A percentile compares a stretch with the other conserved stretches of the same genome.
These are phyloP conservation scores for Helostoma temminkii DNA, from an alignment of 2,797 vertebrate species.

Conservation along the genomic window DNA sequence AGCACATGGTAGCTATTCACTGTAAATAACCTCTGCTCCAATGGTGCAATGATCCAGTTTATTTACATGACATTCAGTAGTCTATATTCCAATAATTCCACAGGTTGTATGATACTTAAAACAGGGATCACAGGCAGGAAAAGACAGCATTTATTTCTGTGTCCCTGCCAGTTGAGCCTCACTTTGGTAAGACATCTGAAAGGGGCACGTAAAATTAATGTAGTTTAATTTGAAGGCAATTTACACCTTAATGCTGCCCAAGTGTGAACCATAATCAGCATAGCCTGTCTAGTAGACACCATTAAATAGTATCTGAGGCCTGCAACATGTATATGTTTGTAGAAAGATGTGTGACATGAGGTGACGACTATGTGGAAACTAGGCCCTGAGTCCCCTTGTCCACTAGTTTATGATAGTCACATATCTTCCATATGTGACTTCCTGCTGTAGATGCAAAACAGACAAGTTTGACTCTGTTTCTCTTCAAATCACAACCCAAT, in stretches of 20 bases:
- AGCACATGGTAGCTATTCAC: slow-evolving; percentile 62
- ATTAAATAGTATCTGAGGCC: slow-evolving; percentile 24
- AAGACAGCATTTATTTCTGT: slow-evolving; percentile 16
- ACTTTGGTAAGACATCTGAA: slow-evolving; percentile 21
- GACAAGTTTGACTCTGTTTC: slow-evolving; percentile 1
- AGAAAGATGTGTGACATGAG: slow-evolving; percentile 39
- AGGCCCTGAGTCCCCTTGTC: slow-evolving; percentile 21
- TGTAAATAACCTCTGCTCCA: slow-evolving; percentile 49
- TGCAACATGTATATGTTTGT: slow-evolving; percentile 11
- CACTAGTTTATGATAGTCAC: too few relatives aligned
- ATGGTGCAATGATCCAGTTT: slow-evolving; percentile 36
- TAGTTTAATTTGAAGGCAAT: slow-evolving; percentile 45
- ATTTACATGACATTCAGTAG: slow-evolving; percentile 27
- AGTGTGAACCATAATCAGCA: slow-evolving; percentile 44
- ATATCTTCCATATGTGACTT: slow-evolving; percentile 28
- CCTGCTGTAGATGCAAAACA: slow-evolving; percentile 4
- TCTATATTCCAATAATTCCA: slow-evolving; percentile 28
- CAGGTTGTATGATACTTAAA: slow-evolving; percentile 12
- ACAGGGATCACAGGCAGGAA: neutral
- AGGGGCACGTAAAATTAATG: slow-evolving; percentile 23
- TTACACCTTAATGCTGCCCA: slow-evolving; percentile 44
- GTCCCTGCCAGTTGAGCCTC: slow-evolving; percentile 5
- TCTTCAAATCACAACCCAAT: slow-evolving; percentile 1
- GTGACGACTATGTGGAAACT: slow-evolving; percentile 34
- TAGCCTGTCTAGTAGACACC: slow-evolving; percentile 28